Base-by-base conservation (phyloP, 2,113 vertebrate species). In the Jacana jacana region DNA sequence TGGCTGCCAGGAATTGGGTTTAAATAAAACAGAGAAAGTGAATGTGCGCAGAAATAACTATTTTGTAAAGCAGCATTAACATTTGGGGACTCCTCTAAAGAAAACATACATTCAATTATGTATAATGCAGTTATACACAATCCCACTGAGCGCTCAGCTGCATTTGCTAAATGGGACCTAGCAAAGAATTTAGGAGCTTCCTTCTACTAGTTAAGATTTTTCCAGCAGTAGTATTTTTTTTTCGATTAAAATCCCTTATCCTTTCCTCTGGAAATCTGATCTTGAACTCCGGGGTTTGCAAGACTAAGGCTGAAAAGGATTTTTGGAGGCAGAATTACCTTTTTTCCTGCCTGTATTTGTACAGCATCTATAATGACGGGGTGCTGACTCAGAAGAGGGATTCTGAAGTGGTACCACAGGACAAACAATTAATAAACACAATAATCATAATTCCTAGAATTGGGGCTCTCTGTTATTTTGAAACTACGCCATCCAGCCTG, bases 1-100 rank as follows among this genome's bases (percentile, higher is more conserved):
- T 96, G 97, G 80, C 96, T 98, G 96, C 95, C 95, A 95, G 89
- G 96, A 96, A 96, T 94, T 72, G 97, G 91, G 75, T 89, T 91
- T 95, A 93, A 97, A 95, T 54, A 48, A 70, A 89, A 88, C 84
- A 76, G 76, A 35, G 91, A 71, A 66, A 57, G 85, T 7, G 81
- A 93, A 85, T n/a, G 88, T 30, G 78, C 2, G 52, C 65, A 37
- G 69, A 87, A 93, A 58, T 92, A 4, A 5, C 42, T 51, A 31
- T 83, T 76, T 76, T 60, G 79, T 78, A 51, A 91, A 91, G 93
- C 85, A 13, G 79, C 81, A 4, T 7, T 35, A 49, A 58, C 85
- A 9, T 89, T 83, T 11, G 68, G 85, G 89, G 91, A 27, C 88
- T 93, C 11, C 82, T 92, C 51, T 55, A 81, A 83, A 93, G 93